Conservation (phyloP, 2,888 invertebrate genomes). For the Trachelus tabidus region DNA sequence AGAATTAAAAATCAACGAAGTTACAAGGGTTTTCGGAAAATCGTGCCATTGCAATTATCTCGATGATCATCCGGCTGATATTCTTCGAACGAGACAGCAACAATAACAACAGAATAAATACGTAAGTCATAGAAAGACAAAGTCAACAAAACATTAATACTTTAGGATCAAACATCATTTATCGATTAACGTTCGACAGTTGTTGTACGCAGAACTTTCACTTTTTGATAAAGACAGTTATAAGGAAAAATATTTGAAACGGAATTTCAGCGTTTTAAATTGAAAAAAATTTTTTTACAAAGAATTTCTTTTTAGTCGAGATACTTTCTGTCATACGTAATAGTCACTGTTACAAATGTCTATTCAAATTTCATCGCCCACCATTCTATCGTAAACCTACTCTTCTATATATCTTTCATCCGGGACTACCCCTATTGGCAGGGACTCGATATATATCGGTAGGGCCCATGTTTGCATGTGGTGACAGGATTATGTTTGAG, state of each 20-base stretch:
- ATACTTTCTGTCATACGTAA: background rate
- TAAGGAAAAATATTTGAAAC: background rate
- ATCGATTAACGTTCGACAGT: background rate
- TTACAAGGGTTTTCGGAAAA: background rate
- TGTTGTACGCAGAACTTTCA: background rate
- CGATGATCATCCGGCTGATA: background rate
- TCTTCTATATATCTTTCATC: slow-evolving; percentile 24
- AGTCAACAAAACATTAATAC: background rate
- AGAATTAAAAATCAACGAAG: background rate
- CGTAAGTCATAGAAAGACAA: background rate
- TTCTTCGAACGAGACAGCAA: background rate
- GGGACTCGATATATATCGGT: slow-evolving; percentile 39
- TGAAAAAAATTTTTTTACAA: background rate
- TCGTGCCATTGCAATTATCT: background rate
- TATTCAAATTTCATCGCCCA: background rate
- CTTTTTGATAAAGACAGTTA: background rate
- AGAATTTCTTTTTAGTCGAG: background rate
- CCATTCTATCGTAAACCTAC: background rate
- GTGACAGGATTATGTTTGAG: slow-evolving; percentile 59
- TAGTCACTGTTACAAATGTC: background rate
- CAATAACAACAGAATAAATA: background rate
- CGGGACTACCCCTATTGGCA: slow-evolving; percentile 8
- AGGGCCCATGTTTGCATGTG: slow-evolving; percentile 54
- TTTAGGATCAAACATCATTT: background rate
- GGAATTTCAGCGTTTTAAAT: background rate